Percentiles rank a stretch among this genome's conserved stretches.
phyloP scores from a whole-genome alignment of 1,140 invertebrate genomes.

The Drosophila ohnishii region DNA sequence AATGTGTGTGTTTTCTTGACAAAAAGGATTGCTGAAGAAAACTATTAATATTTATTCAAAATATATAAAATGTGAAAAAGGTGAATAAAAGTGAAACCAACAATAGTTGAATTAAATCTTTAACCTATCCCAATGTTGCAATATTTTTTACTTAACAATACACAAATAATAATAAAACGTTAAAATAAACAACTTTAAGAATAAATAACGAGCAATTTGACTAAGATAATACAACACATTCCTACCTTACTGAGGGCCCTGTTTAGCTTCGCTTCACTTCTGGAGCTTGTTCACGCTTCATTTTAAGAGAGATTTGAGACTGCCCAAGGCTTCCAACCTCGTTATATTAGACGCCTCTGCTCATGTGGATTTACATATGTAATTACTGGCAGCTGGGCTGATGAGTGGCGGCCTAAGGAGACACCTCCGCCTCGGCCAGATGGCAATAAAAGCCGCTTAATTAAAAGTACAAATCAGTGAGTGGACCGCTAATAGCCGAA shows the following conservation, averaged over 20 bases:
- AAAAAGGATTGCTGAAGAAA: constrained; percentile 33
- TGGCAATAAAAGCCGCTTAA: constrained; percentile 63
- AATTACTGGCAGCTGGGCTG: constrained; percentile 43
- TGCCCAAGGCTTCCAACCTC: constrained; percentile 31
- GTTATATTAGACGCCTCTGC: constrained; percentile 41
- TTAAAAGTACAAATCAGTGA: constrained; percentile 71
- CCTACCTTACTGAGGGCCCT: not conserved
- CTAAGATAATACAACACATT: not conserved
- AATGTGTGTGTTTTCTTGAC: constrained; percentile 18
- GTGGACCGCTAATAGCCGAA: constrained; percentile 55
- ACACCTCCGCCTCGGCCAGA: constrained; percentile 38
- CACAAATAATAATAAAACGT: not conserved
- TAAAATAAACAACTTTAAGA: no score
- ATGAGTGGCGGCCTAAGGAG: constrained; percentile 25
- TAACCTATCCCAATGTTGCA: constrained; percentile 16
- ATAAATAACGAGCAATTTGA: not conserved
- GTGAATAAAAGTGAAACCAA: constrained; percentile 19
- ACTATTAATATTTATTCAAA: constrained; percentile 11
- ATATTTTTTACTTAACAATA: constrained; percentile 12
- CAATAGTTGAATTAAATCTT: not conserved
- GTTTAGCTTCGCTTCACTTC: constrained; percentile 7
- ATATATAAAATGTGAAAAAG: constrained; percentile 20
- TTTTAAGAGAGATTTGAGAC: constrained; percentile 5
- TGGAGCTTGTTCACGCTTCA: not conserved
- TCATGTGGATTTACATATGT: constrained; percentile 63